phyloP scores from a whole-genome alignment of 2,113 vertebrate genomes.

The Phalacrocorax carbo region DNA sequence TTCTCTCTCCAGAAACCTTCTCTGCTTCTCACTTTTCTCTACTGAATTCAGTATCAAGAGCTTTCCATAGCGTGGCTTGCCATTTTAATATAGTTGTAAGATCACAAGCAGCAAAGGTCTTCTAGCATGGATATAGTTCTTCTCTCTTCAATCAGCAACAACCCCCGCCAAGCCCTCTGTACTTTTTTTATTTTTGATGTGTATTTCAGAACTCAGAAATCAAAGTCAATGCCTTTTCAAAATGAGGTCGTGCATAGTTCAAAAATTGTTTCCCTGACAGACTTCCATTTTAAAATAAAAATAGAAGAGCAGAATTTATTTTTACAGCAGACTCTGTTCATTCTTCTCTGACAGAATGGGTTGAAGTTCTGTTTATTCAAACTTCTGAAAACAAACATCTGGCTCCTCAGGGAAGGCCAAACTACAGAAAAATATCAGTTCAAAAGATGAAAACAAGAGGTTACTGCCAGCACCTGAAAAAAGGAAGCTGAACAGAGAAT shows the following conservation, averaged over 20 bases:
- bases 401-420: background rate
- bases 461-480: background rate
- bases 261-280: background rate
- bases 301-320: background rate
- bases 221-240: conserved; percentile 25
- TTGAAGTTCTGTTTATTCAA: background rate
- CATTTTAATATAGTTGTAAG: background rate
- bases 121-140: background rate
- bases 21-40: background rate
- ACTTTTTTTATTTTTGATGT: background rate
- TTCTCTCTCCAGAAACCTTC: background rate
- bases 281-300: conserved; percentile 21
- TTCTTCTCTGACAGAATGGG: background rate
- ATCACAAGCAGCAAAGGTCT: background rate
- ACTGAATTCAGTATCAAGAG: background rate
- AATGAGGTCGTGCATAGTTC: background rate
- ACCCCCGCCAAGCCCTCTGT: background rate
- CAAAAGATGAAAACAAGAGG: background rate
- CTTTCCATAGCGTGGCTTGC: background rate
- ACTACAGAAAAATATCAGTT: background rate
- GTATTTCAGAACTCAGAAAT: conserved; percentile 10
- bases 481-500: background rate
- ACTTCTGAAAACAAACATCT: background rate
- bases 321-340: background rate
- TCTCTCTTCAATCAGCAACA: background rate